Conservation (phyloP, 1,140 invertebrate species). For the Bombus huntii region DNA sequence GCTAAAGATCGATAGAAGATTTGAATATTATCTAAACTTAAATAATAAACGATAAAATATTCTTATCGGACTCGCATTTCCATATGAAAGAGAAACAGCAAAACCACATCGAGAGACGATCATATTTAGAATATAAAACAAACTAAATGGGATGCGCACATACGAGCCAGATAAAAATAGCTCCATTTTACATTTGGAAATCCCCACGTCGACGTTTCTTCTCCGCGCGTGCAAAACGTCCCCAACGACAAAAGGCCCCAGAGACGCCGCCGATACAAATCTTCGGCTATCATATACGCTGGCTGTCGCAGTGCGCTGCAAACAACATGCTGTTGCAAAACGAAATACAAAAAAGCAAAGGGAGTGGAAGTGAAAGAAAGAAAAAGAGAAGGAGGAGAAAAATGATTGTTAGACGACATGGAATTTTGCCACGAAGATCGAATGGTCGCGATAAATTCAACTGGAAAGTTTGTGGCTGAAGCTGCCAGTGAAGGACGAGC, state of each 20-base stretch:
- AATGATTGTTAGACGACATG: too few relatives aligned
- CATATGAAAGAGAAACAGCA: not conserved
- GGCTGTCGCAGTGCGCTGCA: not conserved
- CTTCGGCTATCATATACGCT: not conserved
- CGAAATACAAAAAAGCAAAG: not conserved
- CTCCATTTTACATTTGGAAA: not conserved
- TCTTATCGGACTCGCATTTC: not conserved
- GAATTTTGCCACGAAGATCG: not conserved
- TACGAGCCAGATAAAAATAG: not conserved
- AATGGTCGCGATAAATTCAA: slow-evolving; percentile 1
- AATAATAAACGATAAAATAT: not conserved
- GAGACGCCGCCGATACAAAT: not conserved
- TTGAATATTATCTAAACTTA: too few relatives aligned
- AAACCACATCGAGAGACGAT: not conserved
- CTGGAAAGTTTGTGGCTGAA: not conserved
- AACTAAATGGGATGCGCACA: not conserved
- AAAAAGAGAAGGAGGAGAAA: not conserved
- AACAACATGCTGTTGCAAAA: not conserved
- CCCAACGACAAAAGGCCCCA: not conserved
- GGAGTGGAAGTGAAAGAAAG: not conserved
- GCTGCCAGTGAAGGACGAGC: not conserved
- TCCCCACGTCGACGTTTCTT: not conserved
- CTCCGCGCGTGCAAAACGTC: not conserved
- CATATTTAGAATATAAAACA: not conserved
- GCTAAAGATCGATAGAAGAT: too few relatives aligned